Conservation (phyloP, 2,888 invertebrate genomes). For the Desoria tigrina region DNA sequence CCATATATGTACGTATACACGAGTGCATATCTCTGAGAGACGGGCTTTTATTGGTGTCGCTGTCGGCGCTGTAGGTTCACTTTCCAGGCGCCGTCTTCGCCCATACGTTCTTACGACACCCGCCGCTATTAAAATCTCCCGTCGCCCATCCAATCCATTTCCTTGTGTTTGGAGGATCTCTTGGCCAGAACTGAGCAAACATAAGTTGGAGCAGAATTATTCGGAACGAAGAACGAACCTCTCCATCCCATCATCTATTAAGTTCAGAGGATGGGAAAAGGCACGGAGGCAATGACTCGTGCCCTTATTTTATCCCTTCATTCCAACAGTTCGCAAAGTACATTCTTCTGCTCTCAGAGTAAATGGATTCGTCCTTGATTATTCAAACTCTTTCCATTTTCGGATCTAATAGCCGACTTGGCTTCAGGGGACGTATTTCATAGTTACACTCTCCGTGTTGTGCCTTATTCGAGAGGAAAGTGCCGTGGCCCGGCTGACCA, state of each 20-base stretch:
- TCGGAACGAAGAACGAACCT: too few relatives aligned
- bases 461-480: too few relatives aligned
- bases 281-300: conserved; percentile 49
- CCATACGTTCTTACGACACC: conserved; percentile 53
- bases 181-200: too few relatives aligned
- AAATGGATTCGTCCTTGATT: too few relatives aligned
- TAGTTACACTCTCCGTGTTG: too few relatives aligned
- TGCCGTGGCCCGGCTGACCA: too few relatives aligned
- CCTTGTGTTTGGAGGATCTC: too few relatives aligned
- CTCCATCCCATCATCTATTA: conserved; percentile 3
- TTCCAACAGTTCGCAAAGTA: conserved; percentile 45
- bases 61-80: conserved; percentile 53
- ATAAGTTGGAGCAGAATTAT: too few relatives aligned
- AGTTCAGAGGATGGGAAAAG: conserved; percentile 25
- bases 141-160: conserved; percentile 26
- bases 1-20: conserved; percentile 16
- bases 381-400: too few relatives aligned
- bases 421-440: too few relatives aligned
- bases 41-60: conserved; percentile 53
- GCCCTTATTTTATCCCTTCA: conserved; percentile 50
- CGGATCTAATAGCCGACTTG: too few relatives aligned
- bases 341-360: too few relatives aligned
- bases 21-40: neutral
- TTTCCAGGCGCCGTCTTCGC: conserved; percentile 52
- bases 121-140: conserved; percentile 45